Evolutionary conservation across 2,797 vertebrate genomes (phyloP), one percentile per base, ranked within the genome.

Genomic region (Acanthurus lineatus): DNA sequence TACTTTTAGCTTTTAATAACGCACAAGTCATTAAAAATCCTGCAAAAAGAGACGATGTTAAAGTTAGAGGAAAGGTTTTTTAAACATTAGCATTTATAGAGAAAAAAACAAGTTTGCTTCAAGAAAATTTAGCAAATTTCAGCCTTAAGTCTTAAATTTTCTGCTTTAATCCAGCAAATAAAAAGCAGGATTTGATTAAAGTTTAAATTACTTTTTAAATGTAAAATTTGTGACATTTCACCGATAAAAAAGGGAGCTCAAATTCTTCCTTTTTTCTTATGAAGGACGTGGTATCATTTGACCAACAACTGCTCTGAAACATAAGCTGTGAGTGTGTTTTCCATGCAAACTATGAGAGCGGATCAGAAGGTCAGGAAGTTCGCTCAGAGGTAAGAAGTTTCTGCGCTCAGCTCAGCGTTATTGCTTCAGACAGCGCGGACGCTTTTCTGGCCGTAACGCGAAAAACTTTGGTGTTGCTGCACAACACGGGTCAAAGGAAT

Each of bases 301-400:
- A 88, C 65, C 75, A 75, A 78, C 73, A 72, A 74, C 76, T 75
- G 69, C 25, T 44, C 51, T 72, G 84, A 87, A 91, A 87, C 49
- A 61, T 6, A 49, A 88, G 80, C 83, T 47, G 57, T 16, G 65
- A 70, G 69, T 25, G 61, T 32, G 64, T 76, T 69, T 58, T 77
- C 56, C 42, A 16, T 19, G 11, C 0, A 6, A n/a, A 17, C 40
- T 22, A 42, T 66, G 20, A 28, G 66, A 69, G 48, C 1, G 38
- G 61, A 74, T 51, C 57, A 51, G 64, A 60, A 35, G 80, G 74
- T 82, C 71, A 38, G 51, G 0, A 4, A 9, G 71, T 69, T 84
- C 81, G 62, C 71, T 38, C 0, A n/a, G 42, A 52, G 54, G 14
- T 49, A 71, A 20, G 54, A 49, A 15, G 52, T n/a, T 62, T 56